phyloP scores from a whole-genome alignment of 2,113 vertebrate species.

The Gambusia holbrooki region DNA sequence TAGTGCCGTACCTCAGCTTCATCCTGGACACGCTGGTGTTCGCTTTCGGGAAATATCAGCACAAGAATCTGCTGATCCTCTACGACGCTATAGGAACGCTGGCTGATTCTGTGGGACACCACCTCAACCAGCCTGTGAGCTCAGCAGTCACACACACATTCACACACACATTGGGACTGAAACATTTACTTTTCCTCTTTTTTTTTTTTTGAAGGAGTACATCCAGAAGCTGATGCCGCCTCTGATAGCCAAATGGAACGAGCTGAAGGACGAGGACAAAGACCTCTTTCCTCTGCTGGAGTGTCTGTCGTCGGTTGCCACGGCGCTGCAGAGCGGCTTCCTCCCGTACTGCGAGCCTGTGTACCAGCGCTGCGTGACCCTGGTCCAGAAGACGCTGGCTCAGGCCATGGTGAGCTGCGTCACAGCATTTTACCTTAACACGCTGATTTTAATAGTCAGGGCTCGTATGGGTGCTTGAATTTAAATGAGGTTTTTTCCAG shows the following conservation, averaged over 20 bases:
- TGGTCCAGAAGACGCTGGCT: conserved; percentile 93
- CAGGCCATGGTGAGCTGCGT: conserved; percentile 89
- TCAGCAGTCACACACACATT: not conserved
- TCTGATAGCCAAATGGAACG: conserved; percentile 93
- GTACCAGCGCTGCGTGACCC: conserved; percentile 94
- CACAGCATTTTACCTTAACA: not conserved
- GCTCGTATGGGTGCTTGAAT: no score
- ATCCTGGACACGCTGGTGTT: conserved; percentile 96
- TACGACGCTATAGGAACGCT: conserved; percentile 95
- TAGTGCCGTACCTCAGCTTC: conserved; percentile 96
- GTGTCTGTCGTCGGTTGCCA: conserved; percentile 94
- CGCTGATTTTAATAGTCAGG: not conserved
- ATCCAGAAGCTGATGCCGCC: conserved; percentile 95
- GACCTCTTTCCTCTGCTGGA: conserved; percentile 92
- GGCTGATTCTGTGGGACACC: conserved; percentile 94
- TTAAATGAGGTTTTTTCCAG: no score
- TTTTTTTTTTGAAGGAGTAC: conserved; percentile 81
- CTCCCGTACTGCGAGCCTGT: conserved; percentile 94
- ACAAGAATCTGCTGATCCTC: conserved; percentile 95
- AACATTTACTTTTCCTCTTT: not conserved
- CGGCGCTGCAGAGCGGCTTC: conserved; percentile 93
- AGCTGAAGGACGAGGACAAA: conserved; percentile 94
- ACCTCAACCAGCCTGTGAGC: conserved; percentile 92
- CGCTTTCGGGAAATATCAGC: conserved; percentile 95
- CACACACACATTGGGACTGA: no score